Conservation (phyloP, 2,113 vertebrate species). For the Nothocercus nigrocapillus region DNA sequence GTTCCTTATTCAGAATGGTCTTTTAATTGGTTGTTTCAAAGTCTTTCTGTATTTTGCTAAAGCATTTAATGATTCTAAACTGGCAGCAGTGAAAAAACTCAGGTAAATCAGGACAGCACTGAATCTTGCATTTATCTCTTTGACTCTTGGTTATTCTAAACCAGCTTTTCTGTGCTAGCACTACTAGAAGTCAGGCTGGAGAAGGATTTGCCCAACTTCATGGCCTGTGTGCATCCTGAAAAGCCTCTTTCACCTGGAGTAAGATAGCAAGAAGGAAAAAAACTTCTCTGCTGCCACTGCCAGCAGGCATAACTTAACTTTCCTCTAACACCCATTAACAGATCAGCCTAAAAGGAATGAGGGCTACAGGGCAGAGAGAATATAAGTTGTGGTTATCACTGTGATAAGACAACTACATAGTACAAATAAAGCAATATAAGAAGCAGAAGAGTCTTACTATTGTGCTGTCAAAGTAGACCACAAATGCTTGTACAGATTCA, state of each 20-base stretch:
- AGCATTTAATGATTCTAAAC: background rate
- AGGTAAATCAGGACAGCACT: background rate
- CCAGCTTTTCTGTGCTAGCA: background rate
- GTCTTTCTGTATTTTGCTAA: background rate
- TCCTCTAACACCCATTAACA: background rate
- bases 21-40: background rate
- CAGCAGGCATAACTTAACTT: background rate
- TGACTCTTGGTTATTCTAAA: background rate
- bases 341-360: background rate
- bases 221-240: background rate
- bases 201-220: background rate
- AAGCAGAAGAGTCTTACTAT: constrained; percentile 76
- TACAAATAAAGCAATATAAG: background rate
- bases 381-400: background rate
- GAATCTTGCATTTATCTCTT: background rate
- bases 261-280: background rate
- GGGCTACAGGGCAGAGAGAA: background rate
- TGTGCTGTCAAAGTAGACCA: constrained; percentile 94
- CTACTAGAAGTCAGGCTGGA: background rate
- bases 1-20: background rate
- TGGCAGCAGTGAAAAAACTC: background rate
- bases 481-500: constrained; percentile 89
- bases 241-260: background rate
- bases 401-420: background rate
- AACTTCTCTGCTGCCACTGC: background rate